These are phyloP conservation scores for Mycetomoellerius zeteki DNA, from an alignment of 1,140 invertebrate genomes.

Conservation along the genomic window DNA sequence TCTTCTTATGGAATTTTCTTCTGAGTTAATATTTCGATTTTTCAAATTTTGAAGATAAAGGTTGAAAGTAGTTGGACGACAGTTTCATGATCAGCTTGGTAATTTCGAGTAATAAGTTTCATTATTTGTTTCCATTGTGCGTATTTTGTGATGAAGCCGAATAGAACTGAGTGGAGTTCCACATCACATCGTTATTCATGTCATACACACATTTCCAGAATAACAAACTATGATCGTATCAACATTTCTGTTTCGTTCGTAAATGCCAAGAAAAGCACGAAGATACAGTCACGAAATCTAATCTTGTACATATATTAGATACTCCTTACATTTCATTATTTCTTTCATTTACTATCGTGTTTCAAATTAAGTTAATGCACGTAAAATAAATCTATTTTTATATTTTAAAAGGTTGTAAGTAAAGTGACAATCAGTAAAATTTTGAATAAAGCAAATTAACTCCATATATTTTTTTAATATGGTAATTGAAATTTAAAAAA, in stretches of 20 bases:
- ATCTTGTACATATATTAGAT: not conserved
- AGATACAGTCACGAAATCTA: not conserved
- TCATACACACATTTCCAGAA: conserved; percentile 37
- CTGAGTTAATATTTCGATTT: conserved; percentile 25
- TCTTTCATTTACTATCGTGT: not conserved
- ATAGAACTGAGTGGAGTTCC: not conserved
- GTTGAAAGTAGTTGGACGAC: not conserved
- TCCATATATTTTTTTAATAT: not conserved
- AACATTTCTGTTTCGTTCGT: conserved; percentile 20
- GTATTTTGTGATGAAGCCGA: not conserved
- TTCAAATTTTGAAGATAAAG: conserved; percentile 19
- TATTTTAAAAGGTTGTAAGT: not conserved
- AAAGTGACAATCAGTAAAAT: conserved; percentile 2
- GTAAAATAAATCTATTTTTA: not conserved
- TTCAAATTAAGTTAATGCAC: not conserved
- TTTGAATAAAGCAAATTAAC: not conserved
- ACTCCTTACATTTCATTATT: not conserved
- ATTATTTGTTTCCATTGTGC: conserved; percentile 9
- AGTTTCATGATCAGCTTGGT: conserved; percentile 4
- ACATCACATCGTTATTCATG: conserved; percentile 17
- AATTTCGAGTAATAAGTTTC: conserved; percentile 16
- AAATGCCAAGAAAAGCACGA: not conserved
- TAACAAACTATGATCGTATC: conserved; percentile 25
- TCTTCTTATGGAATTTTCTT: conserved; percentile 10
- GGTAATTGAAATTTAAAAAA: not conserved